Evolutionary conservation across 1,140 invertebrate genomes (phyloP), one percentile per base, ranked within the genome.

Genomic region (Drosophila tsacasi): DNA sequence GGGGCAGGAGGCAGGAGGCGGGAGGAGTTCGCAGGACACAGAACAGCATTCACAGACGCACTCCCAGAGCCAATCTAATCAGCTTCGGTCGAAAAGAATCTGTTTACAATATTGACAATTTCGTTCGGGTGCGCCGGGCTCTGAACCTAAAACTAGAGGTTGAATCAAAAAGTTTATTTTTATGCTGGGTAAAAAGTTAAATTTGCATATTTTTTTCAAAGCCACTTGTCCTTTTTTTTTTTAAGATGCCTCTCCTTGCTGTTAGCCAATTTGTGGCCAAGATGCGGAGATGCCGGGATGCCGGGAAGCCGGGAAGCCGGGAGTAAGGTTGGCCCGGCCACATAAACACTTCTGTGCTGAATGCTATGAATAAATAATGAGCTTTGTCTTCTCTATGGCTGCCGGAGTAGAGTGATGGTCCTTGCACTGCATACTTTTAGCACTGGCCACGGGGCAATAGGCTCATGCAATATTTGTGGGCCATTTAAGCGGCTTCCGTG

Each of bases 21-120:
- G 37, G 17, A 25, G 46, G 46, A 49, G 15, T 10, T n/a, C 3
- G 23, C 23, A n/a, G 49, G 58, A 23, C 27, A 61, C 64, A 39
- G 61, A 64, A 61, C 50, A 30, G 25, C 49, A 30, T 65, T 17
- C n/a, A 60, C 73, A 55, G 54, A 55, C 54, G 54, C 54, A 61
- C 42, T 63, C 30, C 55, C 52, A 39, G 69, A 68, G 73, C 68
- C 60, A 64, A 89, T 90, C 85, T 89, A 84, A 89, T 89, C 85
- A 89, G 85, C 81, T 78, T 64, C 78, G 69, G 71, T 79, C 62
- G 61, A 79, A 90, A 83, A 81, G 79, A 85, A 90, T 77, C 79
- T 90, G 85, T 89, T 89, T 81, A 79, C 85, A 89, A 90, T 90
- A 90, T 90, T 86, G 83, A 82, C 83, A 86, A 86, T 86, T 81